These are phyloP conservation scores for Rousettus madagascariensis DNA, from an alignment of 2,797 vertebrate genomes.

Conservation along the genomic window DNA sequence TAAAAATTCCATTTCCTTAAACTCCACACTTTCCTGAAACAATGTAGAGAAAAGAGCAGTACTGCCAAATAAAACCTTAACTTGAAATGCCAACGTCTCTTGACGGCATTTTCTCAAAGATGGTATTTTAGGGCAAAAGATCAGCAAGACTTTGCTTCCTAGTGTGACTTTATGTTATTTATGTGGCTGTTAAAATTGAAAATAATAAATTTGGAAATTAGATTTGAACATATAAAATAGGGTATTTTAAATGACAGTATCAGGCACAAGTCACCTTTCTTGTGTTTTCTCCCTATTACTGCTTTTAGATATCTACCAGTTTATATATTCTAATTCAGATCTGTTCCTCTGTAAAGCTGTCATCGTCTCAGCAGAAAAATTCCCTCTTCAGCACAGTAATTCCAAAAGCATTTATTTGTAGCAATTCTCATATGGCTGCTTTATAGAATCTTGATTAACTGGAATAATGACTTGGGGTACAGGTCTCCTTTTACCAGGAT, in stretches of 20 bases:
- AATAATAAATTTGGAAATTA: constrained; percentile 60
- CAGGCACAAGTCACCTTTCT: background rate
- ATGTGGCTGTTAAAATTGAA: constrained; percentile 12
- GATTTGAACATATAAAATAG: constrained; percentile 15
- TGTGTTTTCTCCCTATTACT: background rate
- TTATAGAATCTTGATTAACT: background rate
- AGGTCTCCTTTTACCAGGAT: background rate
- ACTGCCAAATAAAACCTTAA: constrained; percentile 62
- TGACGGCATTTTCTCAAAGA: constrained; percentile 44
- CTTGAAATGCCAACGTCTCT: constrained; percentile 68
- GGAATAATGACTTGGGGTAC: background rate
- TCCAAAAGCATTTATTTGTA: background rate
- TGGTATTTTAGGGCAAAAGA: constrained; percentile 57
- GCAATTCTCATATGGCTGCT: background rate
- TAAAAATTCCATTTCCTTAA: constrained; percentile 78
- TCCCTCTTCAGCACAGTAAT: background rate
- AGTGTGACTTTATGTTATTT: constrained; percentile 50
- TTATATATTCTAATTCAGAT: background rate
- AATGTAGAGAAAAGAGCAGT: constrained; percentile 45
- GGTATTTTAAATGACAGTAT: background rate
- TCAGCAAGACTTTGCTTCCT: constrained; percentile 23
- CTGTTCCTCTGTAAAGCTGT: background rate
- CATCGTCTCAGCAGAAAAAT: background rate
- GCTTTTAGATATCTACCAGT: background rate
- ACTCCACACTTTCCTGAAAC: constrained; percentile 69